These are phyloP conservation scores for Drosophila setosimentum DNA, from an alignment of 2,888 invertebrate genomes.

Conservation along the genomic window DNA sequence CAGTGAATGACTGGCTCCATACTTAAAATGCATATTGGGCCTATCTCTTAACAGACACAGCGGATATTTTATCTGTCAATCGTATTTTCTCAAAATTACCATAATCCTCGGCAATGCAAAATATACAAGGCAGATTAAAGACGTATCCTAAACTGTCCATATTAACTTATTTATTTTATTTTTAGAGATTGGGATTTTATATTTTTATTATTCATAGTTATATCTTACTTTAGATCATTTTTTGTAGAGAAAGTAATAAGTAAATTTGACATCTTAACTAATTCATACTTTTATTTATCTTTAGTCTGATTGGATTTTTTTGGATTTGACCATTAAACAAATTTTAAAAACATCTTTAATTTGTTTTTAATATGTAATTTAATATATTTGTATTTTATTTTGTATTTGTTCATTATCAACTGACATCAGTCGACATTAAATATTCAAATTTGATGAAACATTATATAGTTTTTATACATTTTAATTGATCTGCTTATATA, in stretches of 20 bases:
- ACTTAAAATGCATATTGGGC: conserved; percentile 36
- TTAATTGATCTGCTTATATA: background rate
- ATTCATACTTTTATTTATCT: background rate
- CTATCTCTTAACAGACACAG: conserved; percentile 46
- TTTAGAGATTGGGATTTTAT: background rate
- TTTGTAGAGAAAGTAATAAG: background rate
- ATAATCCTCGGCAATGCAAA: conserved; percentile 26
- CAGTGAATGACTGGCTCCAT: background rate
- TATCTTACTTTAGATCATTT: background rate
- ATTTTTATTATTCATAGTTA: background rate
- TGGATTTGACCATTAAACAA: background rate
- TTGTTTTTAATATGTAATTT: background rate
- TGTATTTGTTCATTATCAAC: background rate
- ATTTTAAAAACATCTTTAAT: background rate
- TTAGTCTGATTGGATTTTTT: background rate
- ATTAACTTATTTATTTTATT: too few species aligned
- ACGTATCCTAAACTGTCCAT: background rate
- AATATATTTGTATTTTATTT: background rate
- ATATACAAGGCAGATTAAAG: conserved; percentile 16
- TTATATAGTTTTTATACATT: background rate
- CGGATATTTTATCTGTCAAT: conserved; percentile 59
- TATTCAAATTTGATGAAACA: too few species aligned
- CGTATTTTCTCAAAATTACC: conserved; percentile 32
- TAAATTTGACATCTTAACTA: background rate
- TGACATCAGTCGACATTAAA: background rate